Conservation (phyloP, 2,888 invertebrate species). For the Phanerotoma sp. region DNA sequence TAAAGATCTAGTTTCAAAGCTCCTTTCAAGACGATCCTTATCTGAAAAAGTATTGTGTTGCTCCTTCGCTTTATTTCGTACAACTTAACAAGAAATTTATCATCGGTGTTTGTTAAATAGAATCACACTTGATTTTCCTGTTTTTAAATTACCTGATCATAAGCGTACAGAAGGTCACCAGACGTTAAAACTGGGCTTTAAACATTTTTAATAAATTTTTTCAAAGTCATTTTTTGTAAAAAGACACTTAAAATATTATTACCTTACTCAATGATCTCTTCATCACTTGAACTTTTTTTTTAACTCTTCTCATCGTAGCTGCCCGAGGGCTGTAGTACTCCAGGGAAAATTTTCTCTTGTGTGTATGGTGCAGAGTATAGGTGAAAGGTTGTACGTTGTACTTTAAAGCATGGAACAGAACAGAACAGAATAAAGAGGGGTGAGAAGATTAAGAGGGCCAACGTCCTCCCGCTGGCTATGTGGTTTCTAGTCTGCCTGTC, state of each 20-base stretch:
- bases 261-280: constrained; percentile 2
- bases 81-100: constrained; percentile 5
- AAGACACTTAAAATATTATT: constrained; percentile 1
- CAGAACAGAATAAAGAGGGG: too few species aligned
- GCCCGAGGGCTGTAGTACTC: constrained; percentile 4
- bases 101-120: too few species aligned
- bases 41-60: constrained; percentile 1
- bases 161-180: too few species aligned
- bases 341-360: constrained; percentile 7
- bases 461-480: constrained; percentile 20
- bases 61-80: not conserved
- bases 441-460: constrained; percentile 24
- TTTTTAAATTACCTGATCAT: too few species aligned
- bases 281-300: not conserved
- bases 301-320: not conserved
- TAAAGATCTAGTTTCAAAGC: constrained; percentile 5
- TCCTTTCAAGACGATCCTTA: not conserved
- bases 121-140: too few species aligned
- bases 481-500: constrained; percentile 6
- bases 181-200: too few species aligned
- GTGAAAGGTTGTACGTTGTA: constrained; percentile 8
- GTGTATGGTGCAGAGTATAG: not conserved
- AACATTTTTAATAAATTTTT: not conserved
- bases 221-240: not conserved
- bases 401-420: too few species aligned